Evolutionary conservation across 64 coral and sea anemone species (phyloP).

Genomic region (Dendronephthya gigantea): DNA sequence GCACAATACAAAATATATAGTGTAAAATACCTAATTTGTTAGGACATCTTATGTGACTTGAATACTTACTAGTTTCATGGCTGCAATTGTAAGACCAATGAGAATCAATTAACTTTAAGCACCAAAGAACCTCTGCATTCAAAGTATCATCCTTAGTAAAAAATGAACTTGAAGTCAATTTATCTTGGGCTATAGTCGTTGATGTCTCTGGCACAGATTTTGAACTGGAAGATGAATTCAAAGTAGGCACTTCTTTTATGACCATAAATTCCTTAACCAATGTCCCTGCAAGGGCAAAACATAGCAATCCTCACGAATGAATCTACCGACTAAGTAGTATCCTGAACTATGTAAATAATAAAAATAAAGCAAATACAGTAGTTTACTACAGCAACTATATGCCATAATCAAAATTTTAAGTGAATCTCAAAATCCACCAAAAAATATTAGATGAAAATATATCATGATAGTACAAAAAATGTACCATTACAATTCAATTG

Average conservation of each 20-base stretch:
- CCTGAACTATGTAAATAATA: background rate
- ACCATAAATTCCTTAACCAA: background rate
- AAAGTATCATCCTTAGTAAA: background rate
- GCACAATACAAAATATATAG: background rate
- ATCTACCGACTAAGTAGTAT: background rate
- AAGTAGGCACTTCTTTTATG: background rate
- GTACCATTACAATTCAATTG: too few species aligned
- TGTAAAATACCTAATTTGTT: background rate
- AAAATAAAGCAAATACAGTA: too few species aligned
- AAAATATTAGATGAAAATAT: too few species aligned
- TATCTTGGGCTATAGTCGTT: background rate
- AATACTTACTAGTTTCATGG: conserved; percentile 16
- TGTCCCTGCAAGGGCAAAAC: background rate
- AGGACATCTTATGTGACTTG: background rate
- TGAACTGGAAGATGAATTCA: background rate
- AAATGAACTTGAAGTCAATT: background rate
- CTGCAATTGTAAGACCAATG: conserved; percentile 39
- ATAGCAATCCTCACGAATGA: background rate
- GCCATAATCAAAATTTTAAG: too few species aligned
- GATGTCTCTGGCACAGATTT: background rate
- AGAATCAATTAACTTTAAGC: conserved; percentile 25
- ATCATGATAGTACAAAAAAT: too few species aligned
- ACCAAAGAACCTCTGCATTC: conserved; percentile 22
- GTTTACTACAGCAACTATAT: too few species aligned
- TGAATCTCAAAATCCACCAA: too few species aligned